Conservation (phyloP, 2,888 invertebrate species). For the Eueremaeus valkanovi region DNA sequence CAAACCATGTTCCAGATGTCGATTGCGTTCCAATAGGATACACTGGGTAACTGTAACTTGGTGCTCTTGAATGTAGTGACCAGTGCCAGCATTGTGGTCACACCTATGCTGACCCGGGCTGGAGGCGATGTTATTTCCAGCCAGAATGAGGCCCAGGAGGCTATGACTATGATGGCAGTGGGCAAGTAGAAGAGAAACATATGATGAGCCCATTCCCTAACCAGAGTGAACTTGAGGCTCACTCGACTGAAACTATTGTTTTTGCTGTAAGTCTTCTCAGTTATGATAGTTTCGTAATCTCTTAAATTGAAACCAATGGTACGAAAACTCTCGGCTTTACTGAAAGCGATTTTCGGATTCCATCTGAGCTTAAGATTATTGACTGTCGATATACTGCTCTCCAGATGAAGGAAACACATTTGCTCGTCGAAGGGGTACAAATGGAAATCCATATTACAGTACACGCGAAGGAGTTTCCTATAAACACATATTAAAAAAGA, state of each 20-base stretch:
- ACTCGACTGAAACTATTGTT: constrained; percentile 43
- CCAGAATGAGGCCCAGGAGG: constrained; percentile 47
- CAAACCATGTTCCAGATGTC: constrained; percentile 48
- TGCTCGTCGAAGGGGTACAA: constrained; percentile 35
- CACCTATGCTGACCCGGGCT: constrained; percentile 46
- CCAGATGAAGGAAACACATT: constrained; percentile 9
- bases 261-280: not conserved
- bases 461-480: constrained; percentile 30
- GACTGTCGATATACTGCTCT: not conserved
- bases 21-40: constrained; percentile 46
- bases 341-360: not conserved
- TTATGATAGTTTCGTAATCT: not conserved
- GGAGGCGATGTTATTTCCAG: constrained; percentile 47
- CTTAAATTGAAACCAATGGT: constrained; percentile 30
- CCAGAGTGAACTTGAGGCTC: constrained; percentile 42
- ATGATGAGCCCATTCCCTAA: constrained; percentile 46
- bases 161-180: constrained; percentile 44
- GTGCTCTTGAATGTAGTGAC: constrained; percentile 47
- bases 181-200: constrained; percentile 46
- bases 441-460: constrained; percentile 36
- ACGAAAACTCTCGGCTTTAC: constrained; percentile 13
- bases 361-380: not conserved
- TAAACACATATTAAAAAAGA: not conserved
- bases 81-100: constrained; percentile 47
- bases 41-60: constrained; percentile 45